Percentiles rank a stretch among this genome's conserved stretches.
Evolutionary conservation across 2,797 vertebrate genomes (phyloP).

Genomic region (Spinibarbus caldwelli): DNA sequence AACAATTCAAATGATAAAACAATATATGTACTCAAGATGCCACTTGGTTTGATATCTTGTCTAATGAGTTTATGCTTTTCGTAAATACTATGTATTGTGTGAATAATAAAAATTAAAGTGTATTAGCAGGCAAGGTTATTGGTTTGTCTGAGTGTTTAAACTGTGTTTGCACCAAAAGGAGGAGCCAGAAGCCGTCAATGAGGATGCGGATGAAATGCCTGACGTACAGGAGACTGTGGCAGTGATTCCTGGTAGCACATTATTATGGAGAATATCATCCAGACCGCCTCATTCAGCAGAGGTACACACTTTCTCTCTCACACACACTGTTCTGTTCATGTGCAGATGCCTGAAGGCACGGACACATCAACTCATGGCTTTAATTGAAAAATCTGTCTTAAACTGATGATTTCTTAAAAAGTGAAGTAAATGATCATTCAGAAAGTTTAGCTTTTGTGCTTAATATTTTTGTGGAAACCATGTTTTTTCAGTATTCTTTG

Average conservation of each 20-base stretch:
- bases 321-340: background rate
- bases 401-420: background rate
- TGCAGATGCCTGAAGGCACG: no score
- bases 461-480: background rate
- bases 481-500: background rate
- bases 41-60: background rate
- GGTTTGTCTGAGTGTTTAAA: no score
- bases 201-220: conserved; percentile 90
- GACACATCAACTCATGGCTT: background rate
- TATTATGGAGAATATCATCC: conserved; percentile 93
- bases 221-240: conserved; percentile 91
- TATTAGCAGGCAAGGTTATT: background rate
- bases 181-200: conserved; percentile 77
- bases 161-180: conserved; percentile 67
- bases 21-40: background rate
- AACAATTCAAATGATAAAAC: no score
- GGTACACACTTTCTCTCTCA: conserved; percentile 69
- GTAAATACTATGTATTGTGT: background rate
- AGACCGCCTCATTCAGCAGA: conserved; percentile 88
- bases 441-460: no score
- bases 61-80: background rate
- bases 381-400: background rate
- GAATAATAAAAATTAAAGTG: background rate
- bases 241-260: conserved; percentile 91
- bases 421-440: no score